phyloP scores from a whole-genome alignment of 2,888 invertebrate genomes.

The Drosophila barbarae region DNA sequence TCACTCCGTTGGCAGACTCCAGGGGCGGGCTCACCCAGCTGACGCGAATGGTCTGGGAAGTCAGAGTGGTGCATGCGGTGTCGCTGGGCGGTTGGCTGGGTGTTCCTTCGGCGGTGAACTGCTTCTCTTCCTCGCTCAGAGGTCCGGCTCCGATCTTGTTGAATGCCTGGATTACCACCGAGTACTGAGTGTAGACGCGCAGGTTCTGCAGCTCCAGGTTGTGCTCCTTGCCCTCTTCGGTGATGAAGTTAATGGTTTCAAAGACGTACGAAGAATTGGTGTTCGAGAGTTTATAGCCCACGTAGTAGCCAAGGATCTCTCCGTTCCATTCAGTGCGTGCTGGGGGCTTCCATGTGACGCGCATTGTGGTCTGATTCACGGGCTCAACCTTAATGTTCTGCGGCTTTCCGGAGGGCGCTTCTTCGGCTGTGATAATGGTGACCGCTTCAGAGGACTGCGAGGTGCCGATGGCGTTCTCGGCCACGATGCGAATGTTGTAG shows the following conservation, averaged over 20 bases:
- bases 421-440: conserved; percentile 96
- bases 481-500: conserved; percentile 94
- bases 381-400: conserved; percentile 92
- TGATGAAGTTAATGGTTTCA: conserved; percentile 94
- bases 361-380: conserved; percentile 91
- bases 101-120: conserved; percentile 96
- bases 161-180: conserved; percentile 96
- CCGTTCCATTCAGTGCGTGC: conserved; percentile 94
- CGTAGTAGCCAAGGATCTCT: conserved; percentile 93
- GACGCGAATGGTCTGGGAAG: conserved; percentile 95
- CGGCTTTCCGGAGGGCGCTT: conserved; percentile 91
- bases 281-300: conserved; percentile 91
- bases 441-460: conserved; percentile 96
- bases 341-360: conserved; percentile 95
- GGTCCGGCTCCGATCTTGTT: conserved; percentile 97
- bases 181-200: conserved; percentile 96
- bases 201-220: conserved; percentile 89
- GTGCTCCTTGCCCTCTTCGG: conserved; percentile 95
- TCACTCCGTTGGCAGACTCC: conserved; percentile 94
- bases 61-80: conserved; percentile 94
- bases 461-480: conserved; percentile 95
- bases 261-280: conserved; percentile 93
- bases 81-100: conserved; percentile 95
- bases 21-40: conserved; percentile 97
- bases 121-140: conserved; percentile 91